phyloP scores from a whole-genome alignment of 2,113 vertebrate genomes.

The Gasterosteus nipponicus region DNA sequence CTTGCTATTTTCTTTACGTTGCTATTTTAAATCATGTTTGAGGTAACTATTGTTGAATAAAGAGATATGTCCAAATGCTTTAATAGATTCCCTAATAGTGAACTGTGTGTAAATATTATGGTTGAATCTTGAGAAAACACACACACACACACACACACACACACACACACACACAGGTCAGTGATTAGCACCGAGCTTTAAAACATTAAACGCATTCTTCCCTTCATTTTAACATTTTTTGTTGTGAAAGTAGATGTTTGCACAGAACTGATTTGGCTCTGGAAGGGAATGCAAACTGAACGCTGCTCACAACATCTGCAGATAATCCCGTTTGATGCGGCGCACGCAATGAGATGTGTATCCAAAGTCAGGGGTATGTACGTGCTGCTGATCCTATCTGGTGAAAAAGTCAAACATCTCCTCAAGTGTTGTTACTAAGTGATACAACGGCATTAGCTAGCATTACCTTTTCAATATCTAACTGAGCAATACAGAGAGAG shows the following conservation, averaged over 20 bases:
- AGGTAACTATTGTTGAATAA: background rate
- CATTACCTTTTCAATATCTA: background rate
- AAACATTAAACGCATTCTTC: conserved; percentile 13
- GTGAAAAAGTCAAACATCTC: background rate
- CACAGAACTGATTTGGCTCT: background rate
- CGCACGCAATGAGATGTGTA: conserved; percentile 24
- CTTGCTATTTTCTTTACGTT: background rate
- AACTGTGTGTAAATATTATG: conserved; percentile 13
- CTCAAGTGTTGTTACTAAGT: background rate
- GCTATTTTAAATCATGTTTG: background rate
- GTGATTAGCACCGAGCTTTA: conserved; percentile 32
- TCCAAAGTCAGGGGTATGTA: conserved; percentile 26
- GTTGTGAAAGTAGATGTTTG: background rate
- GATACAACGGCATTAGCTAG: background rate
- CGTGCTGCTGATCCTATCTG: background rate
- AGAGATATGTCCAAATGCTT: background rate
- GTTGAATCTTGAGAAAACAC: conserved; percentile 4
- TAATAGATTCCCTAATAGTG: background rate
- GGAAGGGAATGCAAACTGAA: background rate
- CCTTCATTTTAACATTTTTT: conserved; percentile 3
- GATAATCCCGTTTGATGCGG: conserved; percentile 20
- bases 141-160: background rate
- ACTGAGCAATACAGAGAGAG: background rate
- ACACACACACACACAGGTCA: conserved; percentile 35
- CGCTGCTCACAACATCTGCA: background rate